Percentiles rank a stretch among this genome's conserved stretches.
These are phyloP conservation scores for Harpegnathos saltator DNA, from an alignment of 1,140 invertebrate species.

Conservation along the genomic window DNA sequence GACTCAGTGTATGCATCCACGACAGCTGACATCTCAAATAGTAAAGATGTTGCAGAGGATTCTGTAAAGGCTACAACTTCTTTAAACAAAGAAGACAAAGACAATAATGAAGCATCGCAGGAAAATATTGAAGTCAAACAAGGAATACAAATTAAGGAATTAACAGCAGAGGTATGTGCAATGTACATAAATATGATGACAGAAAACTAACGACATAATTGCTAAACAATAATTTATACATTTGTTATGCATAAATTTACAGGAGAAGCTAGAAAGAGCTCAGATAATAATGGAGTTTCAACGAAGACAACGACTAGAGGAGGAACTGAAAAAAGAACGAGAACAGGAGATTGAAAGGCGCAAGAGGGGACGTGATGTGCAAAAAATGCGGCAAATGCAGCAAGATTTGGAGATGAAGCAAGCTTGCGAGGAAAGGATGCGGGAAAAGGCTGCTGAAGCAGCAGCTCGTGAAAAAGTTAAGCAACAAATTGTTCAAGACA, in stretches of 20 bases:
- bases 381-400: conserved; percentile 89
- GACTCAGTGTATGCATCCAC: conserved; percentile 23
- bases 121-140: conserved; percentile 27
- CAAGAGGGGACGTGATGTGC: conserved; percentile 89
- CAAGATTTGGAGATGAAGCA: conserved; percentile 92
- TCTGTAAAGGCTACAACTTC: conserved; percentile 88
- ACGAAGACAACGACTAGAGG: conserved; percentile 88
- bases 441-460: conserved; percentile 90
- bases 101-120: conserved; percentile 34
- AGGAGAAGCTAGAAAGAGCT: conserved; percentile 84
- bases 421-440: conserved; percentile 89
- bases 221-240: neutral
- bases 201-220: neutral
- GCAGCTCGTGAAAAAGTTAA: conserved; percentile 89
- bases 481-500: conserved; percentile 92
- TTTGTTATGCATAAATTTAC: conserved; percentile 7
- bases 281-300: conserved; percentile 87
- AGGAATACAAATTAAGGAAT: conserved; percentile 24
- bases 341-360: conserved; percentile 90
- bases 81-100: conserved; percentile 19
- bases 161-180: conserved; percentile 57
- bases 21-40: conserved; percentile 92
- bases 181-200: neutral
- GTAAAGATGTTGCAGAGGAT: conserved; percentile 90
- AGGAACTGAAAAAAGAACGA: conserved; percentile 88